phyloP scores from a whole-genome alignment of 2,888 invertebrate species.

The Sesia bembeciformis region DNA sequence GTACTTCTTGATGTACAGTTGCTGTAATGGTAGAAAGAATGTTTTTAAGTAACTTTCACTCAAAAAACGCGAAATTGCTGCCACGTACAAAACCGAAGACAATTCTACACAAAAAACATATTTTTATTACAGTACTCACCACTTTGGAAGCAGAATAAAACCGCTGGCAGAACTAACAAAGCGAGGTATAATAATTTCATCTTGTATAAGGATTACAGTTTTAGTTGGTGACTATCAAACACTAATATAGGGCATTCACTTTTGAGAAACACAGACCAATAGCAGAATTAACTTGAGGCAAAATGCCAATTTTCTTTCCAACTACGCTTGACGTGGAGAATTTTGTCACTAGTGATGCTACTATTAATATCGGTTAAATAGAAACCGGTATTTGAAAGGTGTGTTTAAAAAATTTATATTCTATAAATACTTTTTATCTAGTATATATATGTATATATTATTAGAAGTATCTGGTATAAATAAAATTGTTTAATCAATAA shows the following conservation, averaged over 20 bases:
- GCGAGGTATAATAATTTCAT: conserved; percentile 81
- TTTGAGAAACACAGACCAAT: conserved; percentile 37
- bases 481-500: too few relatives aligned
- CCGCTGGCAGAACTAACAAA: conserved; percentile 80
- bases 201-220: conserved; percentile 22
- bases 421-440: too few relatives aligned
- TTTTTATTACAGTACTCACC: conserved; percentile 75
- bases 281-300: conserved; percentile 28
- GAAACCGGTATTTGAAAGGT: neutral
- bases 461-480: too few relatives aligned
- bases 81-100: conserved; percentile 49
- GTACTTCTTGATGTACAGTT: too few relatives aligned
- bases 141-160: conserved; percentile 80
- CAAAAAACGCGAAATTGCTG: conserved; percentile 39
- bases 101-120: conserved; percentile 21
- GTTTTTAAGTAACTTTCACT: conserved; percentile 26
- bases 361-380: neutral
- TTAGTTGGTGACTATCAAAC: conserved; percentile 15
- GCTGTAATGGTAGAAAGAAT: neutral
- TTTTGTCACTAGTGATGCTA: conserved; percentile 51
- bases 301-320: conserved; percentile 68
- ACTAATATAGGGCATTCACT: conserved; percentile 58
- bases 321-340: conserved; percentile 75
- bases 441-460: too few relatives aligned
- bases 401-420: too few relatives aligned